Percentiles rank a stretch among this genome's conserved stretches.
Evolutionary conservation across 2,113 vertebrate species (phyloP).

Genomic region (Tragelaphus imberbis): DNA sequence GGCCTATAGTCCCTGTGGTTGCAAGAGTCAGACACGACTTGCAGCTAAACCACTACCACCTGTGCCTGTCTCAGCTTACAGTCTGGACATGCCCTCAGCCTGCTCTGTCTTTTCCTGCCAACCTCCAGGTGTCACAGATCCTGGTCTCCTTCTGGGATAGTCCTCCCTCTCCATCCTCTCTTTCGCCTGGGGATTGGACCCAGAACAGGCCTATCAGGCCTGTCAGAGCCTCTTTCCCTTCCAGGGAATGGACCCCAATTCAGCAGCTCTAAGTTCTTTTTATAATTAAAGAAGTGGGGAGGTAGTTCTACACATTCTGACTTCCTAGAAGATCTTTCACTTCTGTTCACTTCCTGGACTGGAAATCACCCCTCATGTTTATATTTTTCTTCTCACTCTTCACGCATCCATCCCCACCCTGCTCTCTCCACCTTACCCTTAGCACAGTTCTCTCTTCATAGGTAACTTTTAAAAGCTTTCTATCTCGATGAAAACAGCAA

Average conservation of each 20-base stretch:
- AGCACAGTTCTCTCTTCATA: neutral
- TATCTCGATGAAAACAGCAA: neutral
- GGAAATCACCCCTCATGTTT: neutral
- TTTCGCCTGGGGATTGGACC: neutral
- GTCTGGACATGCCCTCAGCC: neutral
- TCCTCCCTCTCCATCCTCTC: neutral
- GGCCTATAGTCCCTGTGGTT: neutral
- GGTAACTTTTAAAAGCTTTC: neutral
- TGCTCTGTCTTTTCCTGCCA: neutral
- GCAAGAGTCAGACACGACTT: neutral
- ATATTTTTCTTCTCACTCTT: neutral
- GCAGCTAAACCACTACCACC: neutral
- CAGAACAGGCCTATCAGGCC: neutral
- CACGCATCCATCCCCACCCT: fast-evolving
- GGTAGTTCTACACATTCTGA: neutral
- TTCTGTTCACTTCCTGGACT: neutral
- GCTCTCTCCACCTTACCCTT: neutral
- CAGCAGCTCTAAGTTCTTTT: neutral
- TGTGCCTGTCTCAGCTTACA: neutral
- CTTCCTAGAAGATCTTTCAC: neutral
- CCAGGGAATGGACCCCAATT: neutral
- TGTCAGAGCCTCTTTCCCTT: neutral
- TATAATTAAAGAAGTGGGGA: neutral
- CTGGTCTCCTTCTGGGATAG: neutral
- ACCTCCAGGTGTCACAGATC: neutral